Percentiles rank a stretch among this genome's conserved stretches.
Conservation (phyloP, 2,113 vertebrate species). For the Lophius piscatorius region DNA sequence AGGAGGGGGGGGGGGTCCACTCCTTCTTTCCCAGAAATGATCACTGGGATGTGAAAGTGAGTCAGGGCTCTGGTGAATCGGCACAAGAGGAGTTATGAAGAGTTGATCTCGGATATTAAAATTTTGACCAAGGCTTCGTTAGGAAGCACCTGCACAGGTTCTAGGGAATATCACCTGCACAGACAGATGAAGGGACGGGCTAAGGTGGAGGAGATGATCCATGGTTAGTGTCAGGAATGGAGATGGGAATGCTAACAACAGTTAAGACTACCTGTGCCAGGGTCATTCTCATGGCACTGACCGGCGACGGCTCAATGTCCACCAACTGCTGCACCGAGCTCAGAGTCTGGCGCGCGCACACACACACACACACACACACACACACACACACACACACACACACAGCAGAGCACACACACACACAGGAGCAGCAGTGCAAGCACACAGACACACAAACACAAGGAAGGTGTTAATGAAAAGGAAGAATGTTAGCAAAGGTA, state of each 20-base stretch:
- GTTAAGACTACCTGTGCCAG: slow-evolving; percentile 92
- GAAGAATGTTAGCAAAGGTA: slow-evolving; percentile 62
- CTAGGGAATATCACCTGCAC: slow-evolving; percentile 2
- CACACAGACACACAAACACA: slow-evolving; percentile 57
- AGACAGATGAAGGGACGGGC: not conserved
- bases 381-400: slow-evolving; percentile 35
- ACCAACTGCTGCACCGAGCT: slow-evolving; percentile 95
- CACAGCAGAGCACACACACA: slow-evolving; percentile 57
- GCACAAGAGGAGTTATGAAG: too few relatives aligned
- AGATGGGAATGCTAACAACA: slow-evolving; percentile 49
- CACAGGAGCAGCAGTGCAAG: slow-evolving; percentile 40
- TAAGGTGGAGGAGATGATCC: slow-evolving; percentile 28
- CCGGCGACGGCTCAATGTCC: slow-evolving; percentile 97
- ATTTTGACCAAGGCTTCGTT: too few relatives aligned
- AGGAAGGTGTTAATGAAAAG: slow-evolving; percentile 54
- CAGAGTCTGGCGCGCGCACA: slow-evolving; percentile 86
- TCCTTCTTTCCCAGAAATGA: too few relatives aligned
- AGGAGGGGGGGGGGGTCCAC: too few relatives aligned
- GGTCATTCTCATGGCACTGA: slow-evolving; percentile 99
- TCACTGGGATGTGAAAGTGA: too few relatives aligned
- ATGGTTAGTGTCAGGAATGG: slow-evolving; percentile 37
- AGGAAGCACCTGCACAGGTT: not conserved
- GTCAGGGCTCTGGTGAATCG: too few relatives aligned
- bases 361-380: slow-evolving; percentile 35
- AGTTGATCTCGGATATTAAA: too few relatives aligned